These are phyloP conservation scores for Ceriagrion tenellum DNA, from an alignment of 2,888 invertebrate species.

Conservation along the genomic window DNA sequence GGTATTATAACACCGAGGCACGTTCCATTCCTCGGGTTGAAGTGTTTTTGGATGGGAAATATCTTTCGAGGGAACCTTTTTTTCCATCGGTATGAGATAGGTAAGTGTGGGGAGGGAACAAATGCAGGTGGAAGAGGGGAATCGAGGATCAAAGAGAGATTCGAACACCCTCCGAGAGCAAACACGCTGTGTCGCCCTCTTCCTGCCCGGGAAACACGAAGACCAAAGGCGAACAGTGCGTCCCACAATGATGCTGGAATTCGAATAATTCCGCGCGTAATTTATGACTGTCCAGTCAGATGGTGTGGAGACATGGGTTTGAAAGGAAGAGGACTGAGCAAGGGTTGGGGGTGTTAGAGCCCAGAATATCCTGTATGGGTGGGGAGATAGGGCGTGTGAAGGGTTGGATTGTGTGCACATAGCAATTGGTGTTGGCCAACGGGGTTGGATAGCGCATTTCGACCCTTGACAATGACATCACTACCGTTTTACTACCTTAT, in stretches of 20 bases:
- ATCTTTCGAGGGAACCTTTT: slow-evolving; percentile 28
- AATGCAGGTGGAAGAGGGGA: not conserved
- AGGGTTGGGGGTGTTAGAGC: not conserved
- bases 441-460: not conserved
- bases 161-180: slow-evolving; percentile 1
- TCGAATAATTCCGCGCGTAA: slow-evolving; percentile 59
- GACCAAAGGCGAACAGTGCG: slow-evolving; percentile 18
- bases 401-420: not conserved
- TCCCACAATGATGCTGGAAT: slow-evolving; percentile 47
- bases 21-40: slow-evolving; percentile 28
- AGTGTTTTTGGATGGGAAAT: not conserved
- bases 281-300: slow-evolving; percentile 41
- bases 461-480: not conserved
- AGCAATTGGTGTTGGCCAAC: not conserved
- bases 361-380: not conserved
- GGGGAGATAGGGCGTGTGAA: not conserved
- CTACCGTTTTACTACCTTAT: not conserved
- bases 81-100: too few relatives aligned
- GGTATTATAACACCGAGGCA: slow-evolving; percentile 38
- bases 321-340: not conserved
- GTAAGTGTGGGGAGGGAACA: not conserved
- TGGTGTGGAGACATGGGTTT: not conserved
- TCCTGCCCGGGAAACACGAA: not conserved
- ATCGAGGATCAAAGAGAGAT: not conserved
- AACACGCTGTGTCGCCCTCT: not conserved